Conservation (phyloP, 2,888 invertebrate species). For the Taenaris catops region DNA sequence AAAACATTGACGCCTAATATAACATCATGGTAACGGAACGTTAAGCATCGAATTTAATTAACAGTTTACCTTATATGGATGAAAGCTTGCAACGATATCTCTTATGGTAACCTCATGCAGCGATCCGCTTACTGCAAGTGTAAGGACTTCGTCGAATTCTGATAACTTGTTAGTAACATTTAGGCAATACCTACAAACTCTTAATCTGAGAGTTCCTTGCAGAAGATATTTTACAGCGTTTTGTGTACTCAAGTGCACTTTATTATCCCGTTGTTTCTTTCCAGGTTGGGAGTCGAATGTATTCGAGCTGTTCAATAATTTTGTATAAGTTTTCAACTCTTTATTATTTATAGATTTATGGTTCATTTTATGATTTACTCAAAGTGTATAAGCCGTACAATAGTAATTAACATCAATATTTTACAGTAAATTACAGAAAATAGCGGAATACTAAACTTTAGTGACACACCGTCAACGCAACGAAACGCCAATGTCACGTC, state of each 20-base stretch:
- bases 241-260: slow-evolving; percentile 44
- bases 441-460: slow-evolving; percentile 3
- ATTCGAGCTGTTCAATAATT: slow-evolving; percentile 7
- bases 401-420: not conserved
- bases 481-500: slow-evolving; percentile 11
- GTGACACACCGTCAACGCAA: slow-evolving; percentile 13
- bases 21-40: too few relatives aligned
- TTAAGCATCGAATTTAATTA: too few relatives aligned
- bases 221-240: slow-evolving; percentile 52
- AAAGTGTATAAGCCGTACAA: not conserved
- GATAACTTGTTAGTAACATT: slow-evolving; percentile 39
- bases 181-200: slow-evolving; percentile 62
- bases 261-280: slow-evolving; percentile 7
- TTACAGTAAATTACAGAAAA: not conserved
- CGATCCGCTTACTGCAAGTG: slow-evolving; percentile 43
- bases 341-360: slow-evolving; percentile 17
- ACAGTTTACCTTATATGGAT: slow-evolving; percentile 51
- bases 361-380: slow-evolving; percentile 22
- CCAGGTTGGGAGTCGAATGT: slow-evolving; percentile 7
- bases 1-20: too few relatives aligned
- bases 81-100: slow-evolving; percentile 58
- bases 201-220: slow-evolving; percentile 44
- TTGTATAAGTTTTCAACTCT: slow-evolving; percentile 22
- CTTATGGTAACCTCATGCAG: slow-evolving; percentile 53
- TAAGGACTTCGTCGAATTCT: slow-evolving; percentile 52